These are phyloP conservation scores for Lucilia sericata DNA, from an alignment of 1,140 invertebrate genomes.

Conservation along the genomic window DNA sequence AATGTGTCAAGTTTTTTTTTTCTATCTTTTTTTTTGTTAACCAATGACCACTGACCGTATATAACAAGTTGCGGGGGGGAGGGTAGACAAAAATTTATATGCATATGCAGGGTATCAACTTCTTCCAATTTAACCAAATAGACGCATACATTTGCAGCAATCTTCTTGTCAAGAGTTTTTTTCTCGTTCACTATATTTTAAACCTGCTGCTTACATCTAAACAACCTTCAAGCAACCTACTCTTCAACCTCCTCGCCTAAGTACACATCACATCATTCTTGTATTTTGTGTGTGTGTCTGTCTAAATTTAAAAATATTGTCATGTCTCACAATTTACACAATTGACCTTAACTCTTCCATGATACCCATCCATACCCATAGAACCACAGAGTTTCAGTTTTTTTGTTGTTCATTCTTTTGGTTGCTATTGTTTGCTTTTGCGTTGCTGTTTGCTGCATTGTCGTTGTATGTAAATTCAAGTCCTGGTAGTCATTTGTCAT, in stretches of 20 bases:
- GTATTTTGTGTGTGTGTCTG: background rate
- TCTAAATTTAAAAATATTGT: background rate
- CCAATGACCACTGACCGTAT: background rate
- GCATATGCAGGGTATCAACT: background rate
- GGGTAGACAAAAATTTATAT: background rate
- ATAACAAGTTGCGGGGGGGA: background rate
- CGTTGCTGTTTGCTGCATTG: background rate
- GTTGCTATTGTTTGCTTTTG: background rate
- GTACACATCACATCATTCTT: background rate
- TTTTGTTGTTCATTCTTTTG: background rate
- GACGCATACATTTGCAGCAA: background rate
- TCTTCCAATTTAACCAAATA: background rate
- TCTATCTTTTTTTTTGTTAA: background rate
- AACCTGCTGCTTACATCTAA: background rate
- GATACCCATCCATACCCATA: background rate
- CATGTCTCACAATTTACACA: conserved; percentile 13
- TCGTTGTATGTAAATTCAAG: background rate
- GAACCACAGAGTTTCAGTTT: background rate
- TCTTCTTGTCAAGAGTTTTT: background rate
- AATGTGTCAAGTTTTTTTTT: background rate
- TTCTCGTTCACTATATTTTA: background rate
- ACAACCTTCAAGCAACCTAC: background rate
- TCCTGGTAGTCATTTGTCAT: conserved; percentile 5
- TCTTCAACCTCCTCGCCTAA: background rate
- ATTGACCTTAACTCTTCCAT: background rate